These are phyloP conservation scores for Mythimna pallens DNA, from an alignment of 2,888 invertebrate genomes.

Conservation along the genomic window DNA sequence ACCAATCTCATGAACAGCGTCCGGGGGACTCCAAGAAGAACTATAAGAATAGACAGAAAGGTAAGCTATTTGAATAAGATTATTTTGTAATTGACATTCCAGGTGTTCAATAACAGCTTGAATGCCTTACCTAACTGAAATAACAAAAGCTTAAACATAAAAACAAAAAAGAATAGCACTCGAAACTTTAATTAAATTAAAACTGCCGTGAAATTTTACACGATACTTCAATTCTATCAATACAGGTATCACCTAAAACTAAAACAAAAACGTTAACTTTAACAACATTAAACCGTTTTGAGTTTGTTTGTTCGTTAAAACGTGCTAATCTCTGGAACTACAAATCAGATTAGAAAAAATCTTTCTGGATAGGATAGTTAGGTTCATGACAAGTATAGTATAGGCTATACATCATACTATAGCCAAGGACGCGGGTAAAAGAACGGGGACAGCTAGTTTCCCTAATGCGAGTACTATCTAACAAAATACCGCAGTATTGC, in stretches of 20 bases:
- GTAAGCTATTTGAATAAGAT: slow-evolving; percentile 62
- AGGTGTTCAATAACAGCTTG: too few species aligned
- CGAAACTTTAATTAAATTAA: background rate
- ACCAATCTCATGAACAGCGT: slow-evolving; percentile 92
- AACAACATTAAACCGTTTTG: background rate
- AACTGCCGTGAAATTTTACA: background rate
- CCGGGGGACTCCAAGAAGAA: slow-evolving; percentile 88
- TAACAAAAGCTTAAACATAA: background rate
- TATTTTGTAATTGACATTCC: too few species aligned
- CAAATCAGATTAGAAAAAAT: too few species aligned
- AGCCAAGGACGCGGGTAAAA: too few species aligned
- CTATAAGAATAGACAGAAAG: slow-evolving; percentile 83
- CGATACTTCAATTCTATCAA: background rate
- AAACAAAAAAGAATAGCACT: background rate
- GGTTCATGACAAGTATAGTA: too few species aligned
- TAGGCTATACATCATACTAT: too few species aligned
- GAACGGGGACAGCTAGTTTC: background rate
- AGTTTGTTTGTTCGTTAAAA: too few species aligned
- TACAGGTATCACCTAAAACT: background rate
- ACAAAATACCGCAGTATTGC: slow-evolving; percentile 29
- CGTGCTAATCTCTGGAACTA: too few species aligned
- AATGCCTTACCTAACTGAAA: too few species aligned
- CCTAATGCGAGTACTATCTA: background rate
- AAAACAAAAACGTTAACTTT: background rate
- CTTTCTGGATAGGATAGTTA: too few species aligned